Base-by-base conservation (phyloP, 2,113 vertebrate species). In the Echinops telfairi region DNA sequence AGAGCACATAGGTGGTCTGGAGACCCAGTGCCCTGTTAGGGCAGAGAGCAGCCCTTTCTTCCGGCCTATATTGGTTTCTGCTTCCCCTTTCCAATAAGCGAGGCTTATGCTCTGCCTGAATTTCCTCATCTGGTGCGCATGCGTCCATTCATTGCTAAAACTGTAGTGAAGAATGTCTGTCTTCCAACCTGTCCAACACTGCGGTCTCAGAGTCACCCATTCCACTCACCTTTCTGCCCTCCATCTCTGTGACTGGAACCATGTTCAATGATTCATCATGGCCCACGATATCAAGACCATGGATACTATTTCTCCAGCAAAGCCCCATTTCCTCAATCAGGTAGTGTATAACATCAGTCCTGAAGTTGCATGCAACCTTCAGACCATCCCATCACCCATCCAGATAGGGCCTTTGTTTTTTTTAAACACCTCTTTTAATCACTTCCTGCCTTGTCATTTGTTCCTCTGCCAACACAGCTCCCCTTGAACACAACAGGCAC, bases 341-440 rank as follows among this genome's bases (percentile, higher is more conserved):
- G 25, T 27, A 38, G 15, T 10, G 22, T 17, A 22, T 70, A 31
- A 57, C 19, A 70, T 23, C 53, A 40, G 57, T 94, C 83, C 62
- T 87, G 91, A 77, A 73, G 81, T 31, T 12, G 75, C 17, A 19
- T 53, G 25, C 22, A 82, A 70, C 25, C 62, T 31, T n/a, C 16
- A 62, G 31, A n/a, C 38, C 31, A 2, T 57, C 31, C 60, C 33
- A 73, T 58, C 31, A 17, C 29, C 79, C 68, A 78, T 57, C 38
- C 82, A 88, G 47, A 70, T 29, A 78, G 23, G 64, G 29, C n/a
- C 62, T 7, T 12, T 89, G 23, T 83, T 43, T 58, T 36, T 93
- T 73, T 90, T 43, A 90, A 78, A 80, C 25, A 47, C 64, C 29
- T 82, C 53, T 81, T 22, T 91, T 58, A 64, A 83, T 83, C 29